A percentile compares a stretch with the other conserved stretches of the same genome.
Evolutionary conservation across 2,113 vertebrate species (phyloP).

Genomic region (Malaclemys terrapin): DNA sequence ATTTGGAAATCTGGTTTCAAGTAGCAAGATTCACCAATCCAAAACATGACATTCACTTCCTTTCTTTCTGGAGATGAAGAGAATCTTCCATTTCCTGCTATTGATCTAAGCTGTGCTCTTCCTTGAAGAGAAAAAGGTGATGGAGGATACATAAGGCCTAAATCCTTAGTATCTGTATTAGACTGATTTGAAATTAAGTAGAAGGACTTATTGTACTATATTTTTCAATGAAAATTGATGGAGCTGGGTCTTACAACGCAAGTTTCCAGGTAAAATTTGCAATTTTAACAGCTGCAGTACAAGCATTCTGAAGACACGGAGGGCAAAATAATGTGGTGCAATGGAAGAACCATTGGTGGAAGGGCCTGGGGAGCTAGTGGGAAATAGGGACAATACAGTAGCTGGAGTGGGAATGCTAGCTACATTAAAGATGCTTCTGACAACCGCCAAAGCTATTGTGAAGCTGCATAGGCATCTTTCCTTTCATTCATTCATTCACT

Average conservation of each 20-base stretch:
- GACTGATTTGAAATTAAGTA: neutral
- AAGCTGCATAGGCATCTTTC: neutral
- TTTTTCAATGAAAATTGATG: neutral
- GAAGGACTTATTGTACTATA: neutral
- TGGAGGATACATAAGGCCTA: neutral
- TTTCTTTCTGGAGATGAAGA: neutral
- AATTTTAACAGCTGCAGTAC: neutral
- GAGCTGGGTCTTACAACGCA: neutral
- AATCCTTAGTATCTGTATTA: neutral
- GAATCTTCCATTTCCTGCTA: neutral
- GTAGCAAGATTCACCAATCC: neutral
- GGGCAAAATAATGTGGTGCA: neutral
- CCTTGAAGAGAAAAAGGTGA: neutral
- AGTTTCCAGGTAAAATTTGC: neutral
- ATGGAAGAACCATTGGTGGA: neutral
- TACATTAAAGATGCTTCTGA: neutral
- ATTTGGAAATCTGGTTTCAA: neutral
- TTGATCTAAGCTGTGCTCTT: neutral
- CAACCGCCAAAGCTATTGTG: too few species aligned
- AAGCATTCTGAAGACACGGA: neutral
- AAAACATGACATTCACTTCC: neutral
- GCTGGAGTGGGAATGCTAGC: neutral
- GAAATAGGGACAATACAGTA: neutral
- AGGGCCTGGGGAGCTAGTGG: neutral
- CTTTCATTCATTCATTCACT: neutral